Evolutionary conservation across 2,113 vertebrate species (phyloP).

Genomic region (Condylura cristata): DNA sequence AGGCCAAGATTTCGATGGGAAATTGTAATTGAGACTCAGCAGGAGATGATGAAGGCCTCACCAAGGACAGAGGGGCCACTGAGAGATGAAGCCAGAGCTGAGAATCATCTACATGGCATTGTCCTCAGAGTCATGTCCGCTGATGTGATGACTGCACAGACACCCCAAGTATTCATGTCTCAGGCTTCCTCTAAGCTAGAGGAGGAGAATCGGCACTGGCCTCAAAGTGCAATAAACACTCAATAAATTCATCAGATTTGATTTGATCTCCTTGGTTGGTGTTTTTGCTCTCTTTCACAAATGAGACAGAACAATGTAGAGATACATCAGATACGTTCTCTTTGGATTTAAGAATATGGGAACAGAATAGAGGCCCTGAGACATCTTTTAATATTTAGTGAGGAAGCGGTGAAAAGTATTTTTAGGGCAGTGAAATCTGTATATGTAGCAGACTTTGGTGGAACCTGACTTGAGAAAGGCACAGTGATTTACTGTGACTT

Average conservation of each 20-base stretch:
- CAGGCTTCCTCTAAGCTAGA: neutral
- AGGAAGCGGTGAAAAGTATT: neutral
- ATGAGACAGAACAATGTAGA: neutral
- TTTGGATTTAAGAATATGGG: neutral
- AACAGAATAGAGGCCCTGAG: neutral
- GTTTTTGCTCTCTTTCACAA: neutral
- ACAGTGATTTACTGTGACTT: neutral
- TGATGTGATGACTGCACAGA: neutral
- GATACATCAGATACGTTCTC: neutral
- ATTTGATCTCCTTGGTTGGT: neutral
- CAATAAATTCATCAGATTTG: neutral
- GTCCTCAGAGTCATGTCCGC: rapidly evolving
- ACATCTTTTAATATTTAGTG: neutral
- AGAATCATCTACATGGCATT: neutral
- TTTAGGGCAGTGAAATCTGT: neutral
- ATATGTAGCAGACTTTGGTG: neutral
- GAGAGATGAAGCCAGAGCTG: neutral
- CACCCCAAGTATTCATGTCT: neutral
- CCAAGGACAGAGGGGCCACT: no score
- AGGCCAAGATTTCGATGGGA: neutral
- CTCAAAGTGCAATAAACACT: neutral
- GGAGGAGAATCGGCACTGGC: neutral
- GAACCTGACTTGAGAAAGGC: neutral
- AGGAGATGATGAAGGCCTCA: rapidly evolving
- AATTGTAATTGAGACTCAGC: neutral